Conservation (phyloP, 2,113 vertebrate genomes). For the Coturnix japonica region DNA sequence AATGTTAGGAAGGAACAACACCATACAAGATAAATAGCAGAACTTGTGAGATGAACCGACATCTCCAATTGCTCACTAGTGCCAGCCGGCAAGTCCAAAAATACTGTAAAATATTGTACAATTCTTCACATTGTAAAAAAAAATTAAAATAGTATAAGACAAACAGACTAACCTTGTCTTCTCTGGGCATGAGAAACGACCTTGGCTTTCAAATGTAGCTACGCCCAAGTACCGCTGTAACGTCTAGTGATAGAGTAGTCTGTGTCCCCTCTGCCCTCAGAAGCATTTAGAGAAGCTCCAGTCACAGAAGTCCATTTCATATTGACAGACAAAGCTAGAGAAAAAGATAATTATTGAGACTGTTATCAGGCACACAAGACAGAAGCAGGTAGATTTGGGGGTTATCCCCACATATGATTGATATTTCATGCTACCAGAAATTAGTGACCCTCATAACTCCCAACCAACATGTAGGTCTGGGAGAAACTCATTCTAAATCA, state of each 20-base stretch:
- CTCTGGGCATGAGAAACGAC: background rate
- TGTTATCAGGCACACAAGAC: background rate
- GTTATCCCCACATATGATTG: rapidly evolving
- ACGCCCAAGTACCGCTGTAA: background rate
- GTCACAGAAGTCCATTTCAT: background rate
- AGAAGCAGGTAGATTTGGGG: background rate
- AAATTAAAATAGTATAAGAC: background rate
- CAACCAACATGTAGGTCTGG: background rate
- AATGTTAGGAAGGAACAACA: background rate
- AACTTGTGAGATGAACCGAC: background rate
- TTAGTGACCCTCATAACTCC: background rate
- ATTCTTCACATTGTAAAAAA: background rate
- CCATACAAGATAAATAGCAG: background rate
- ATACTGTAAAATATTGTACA: background rate
- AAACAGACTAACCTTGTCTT: background rate
- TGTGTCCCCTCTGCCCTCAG: background rate
- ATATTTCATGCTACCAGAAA: background rate
- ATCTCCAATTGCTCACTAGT: background rate
- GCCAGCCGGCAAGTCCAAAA: background rate
- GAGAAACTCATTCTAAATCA: background rate
- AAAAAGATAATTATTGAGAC: background rate
- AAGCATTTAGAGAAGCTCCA: background rate
- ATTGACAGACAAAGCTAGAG: background rate
- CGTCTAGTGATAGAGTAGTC: background rate
- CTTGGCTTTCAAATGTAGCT: background rate